Base-by-base conservation (phyloP, 2,888 invertebrate genomes). In the Aspidiotus destructor region DNA sequence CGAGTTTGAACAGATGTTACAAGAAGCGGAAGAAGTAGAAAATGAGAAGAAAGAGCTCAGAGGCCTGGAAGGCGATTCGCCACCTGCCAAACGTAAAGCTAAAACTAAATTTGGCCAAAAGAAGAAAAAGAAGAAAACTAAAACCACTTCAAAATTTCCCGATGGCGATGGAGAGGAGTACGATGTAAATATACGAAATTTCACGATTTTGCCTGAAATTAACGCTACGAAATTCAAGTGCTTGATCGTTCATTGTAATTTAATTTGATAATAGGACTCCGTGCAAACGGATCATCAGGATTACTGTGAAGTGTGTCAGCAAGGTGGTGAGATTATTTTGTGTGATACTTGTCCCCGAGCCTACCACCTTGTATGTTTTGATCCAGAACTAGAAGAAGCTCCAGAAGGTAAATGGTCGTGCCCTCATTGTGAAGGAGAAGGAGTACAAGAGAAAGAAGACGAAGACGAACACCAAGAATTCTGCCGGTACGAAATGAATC, bases 281-380 rank as follows among this genome's bases (percentile, higher is more conserved):
- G 53, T 69, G 48, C 72, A 75, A 73, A 74, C 74, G 57, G 94
- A 97, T 77, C 96, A 97, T 77, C 98, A 99, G 79, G 98, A 99
- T 77, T 97, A 97, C 77, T 98, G 98, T 77, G 96, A 97, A 80
- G 98, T 97, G 42, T 99, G 99, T 76, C 98, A 98, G 78, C 97
- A 99, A 84, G 99, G 98, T 67, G 99, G 99, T 28, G 99, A 99
- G 81, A 98, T 99, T 69, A 97, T 99, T 73, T 84, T 99, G 40
- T 99, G 99, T 78, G 99, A 99, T 81, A 98, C 97, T 0, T 99
- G 99, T 76, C 98, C 99, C 0, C 84, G 96, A 72, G 99, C 99
- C 0, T 99, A 98, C 81, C 99, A 99, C 79, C 83, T 99, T 77
- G 98, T 98, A 52, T 99, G 99, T 77, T 80, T 99, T 72, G 98